These are phyloP conservation scores for Sarcophaga subvicina DNA, from an alignment of 2,888 invertebrate species.

Conservation along the genomic window DNA sequence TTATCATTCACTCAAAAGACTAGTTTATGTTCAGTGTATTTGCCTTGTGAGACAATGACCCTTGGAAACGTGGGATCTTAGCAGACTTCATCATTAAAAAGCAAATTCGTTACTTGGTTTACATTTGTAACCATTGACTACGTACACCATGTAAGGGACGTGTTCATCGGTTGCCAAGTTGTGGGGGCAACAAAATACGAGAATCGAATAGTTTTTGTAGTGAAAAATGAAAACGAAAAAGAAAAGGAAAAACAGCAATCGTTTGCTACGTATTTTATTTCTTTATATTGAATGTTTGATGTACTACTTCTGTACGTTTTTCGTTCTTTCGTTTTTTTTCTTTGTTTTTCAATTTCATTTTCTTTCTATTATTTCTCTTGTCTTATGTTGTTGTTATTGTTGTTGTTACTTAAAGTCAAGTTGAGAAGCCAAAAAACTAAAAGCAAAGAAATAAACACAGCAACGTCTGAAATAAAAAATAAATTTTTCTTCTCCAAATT, in stretches of 20 bases:
- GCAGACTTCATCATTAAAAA: too few relatives aligned
- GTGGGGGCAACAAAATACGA: background rate
- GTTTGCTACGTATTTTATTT: constrained; percentile 5
- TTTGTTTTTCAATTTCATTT: background rate
- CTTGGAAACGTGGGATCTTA: background rate
- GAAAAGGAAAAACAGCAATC: background rate
- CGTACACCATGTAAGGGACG: background rate
- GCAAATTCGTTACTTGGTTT: background rate
- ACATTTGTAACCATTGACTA: constrained; percentile 3
- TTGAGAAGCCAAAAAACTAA: constrained; percentile 59
- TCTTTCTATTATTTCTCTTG: background rate
- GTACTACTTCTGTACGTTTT: background rate
- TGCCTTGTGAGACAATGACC: too few relatives aligned
- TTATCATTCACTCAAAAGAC: too few relatives aligned
- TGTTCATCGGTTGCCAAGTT: background rate
- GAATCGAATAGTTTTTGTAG: constrained; percentile 18
- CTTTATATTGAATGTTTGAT: constrained; percentile 33
- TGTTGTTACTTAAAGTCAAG: constrained; percentile 50
- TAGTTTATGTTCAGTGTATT: too few relatives aligned
- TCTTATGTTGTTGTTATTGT: constrained; percentile 45
- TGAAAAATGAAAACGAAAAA: background rate
- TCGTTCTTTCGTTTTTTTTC: background rate
- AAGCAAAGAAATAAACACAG: constrained; percentile 19
- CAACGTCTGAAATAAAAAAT: constrained; percentile 3
- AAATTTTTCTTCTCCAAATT: background rate